A percentile compares a stretch with the other conserved stretches of the same genome.
Conservation (phyloP, 1,140 invertebrate genomes). For the Penaeus indicus region DNA sequence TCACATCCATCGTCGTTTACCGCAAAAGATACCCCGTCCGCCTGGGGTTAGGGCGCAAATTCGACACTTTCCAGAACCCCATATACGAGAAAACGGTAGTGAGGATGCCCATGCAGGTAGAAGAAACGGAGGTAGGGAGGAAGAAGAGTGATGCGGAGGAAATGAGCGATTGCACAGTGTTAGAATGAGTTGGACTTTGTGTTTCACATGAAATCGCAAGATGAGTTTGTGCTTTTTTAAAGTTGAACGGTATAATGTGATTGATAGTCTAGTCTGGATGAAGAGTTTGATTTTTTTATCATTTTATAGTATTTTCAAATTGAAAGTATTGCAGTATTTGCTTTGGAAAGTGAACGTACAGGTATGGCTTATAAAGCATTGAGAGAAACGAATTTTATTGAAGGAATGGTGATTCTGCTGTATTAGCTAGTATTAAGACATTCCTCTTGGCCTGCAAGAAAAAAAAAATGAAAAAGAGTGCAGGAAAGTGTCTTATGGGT, state of each 20-base stretch:
- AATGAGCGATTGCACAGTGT: slow-evolving; percentile 64
- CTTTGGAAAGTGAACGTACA: no score
- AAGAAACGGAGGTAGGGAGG: slow-evolving; percentile 44
- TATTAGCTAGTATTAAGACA: no score
- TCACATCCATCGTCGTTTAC: slow-evolving; percentile 66
- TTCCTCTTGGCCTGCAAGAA: no score
- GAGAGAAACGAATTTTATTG: no score
- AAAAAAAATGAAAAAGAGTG: no score
- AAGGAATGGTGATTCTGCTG: no score
- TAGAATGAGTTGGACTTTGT: slow-evolving; percentile 41
- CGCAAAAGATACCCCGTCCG: slow-evolving; percentile 69
- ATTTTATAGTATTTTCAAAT: no score
- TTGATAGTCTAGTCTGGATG: not conserved
- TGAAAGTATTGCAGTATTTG: no score
- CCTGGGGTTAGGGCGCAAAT: slow-evolving; percentile 69
- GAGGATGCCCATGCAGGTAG: slow-evolving; percentile 58
- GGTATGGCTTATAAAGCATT: no score
- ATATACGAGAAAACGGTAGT: slow-evolving; percentile 67
- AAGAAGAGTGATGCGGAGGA: slow-evolving; percentile 63
- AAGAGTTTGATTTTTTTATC: not conserved
- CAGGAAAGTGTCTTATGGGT: no score
- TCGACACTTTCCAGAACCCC: slow-evolving; percentile 71
- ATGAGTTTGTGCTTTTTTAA: not conserved
- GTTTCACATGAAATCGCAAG: not conserved
- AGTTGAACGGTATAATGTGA: slow-evolving; percentile 1